Conservation (phyloP, 2,888 invertebrate genomes). For the Halictus ligatus region DNA sequence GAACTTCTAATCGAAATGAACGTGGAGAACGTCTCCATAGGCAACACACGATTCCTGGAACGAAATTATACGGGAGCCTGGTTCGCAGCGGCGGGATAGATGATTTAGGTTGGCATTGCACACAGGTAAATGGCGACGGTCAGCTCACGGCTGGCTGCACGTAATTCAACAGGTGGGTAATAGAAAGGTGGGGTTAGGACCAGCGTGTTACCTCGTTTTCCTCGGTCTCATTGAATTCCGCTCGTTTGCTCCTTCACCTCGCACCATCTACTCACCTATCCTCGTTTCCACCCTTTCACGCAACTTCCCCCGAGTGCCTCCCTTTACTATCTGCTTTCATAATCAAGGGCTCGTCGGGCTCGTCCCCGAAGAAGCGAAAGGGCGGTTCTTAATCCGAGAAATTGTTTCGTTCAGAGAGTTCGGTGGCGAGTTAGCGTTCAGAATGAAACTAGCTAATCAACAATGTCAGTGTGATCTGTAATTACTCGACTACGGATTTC, state of each 20-base stretch:
- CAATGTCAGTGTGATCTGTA: too few species aligned
- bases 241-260: conserved; percentile 61
- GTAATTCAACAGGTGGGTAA: conserved; percentile 81
- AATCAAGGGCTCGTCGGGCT: conserved; percentile 34
- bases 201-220: conserved; percentile 64
- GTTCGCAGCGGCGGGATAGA: conserved; percentile 47
- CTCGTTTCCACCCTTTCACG: conserved; percentile 52
- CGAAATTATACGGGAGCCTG: conserved; percentile 35
- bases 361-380: conserved; percentile 2
- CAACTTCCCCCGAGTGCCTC: conserved; percentile 29
- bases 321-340: conserved; percentile 22
- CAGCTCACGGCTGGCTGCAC: conserved; percentile 60
- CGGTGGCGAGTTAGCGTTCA: neutral
- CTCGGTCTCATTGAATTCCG: conserved; percentile 63
- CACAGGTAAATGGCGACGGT: conserved; percentile 66
- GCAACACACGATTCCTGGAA: conserved; percentile 1
- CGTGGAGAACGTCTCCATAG: too few species aligned
- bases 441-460: neutral
- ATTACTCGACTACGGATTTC: too few species aligned
- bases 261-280: conserved; percentile 36
- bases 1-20: too few species aligned
- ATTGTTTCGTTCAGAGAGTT: neutral
- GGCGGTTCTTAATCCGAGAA: neutral
- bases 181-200: conserved; percentile 74
- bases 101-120: conserved; percentile 62